Base-by-base conservation (phyloP, 2,113 vertebrate genomes). In the Pimephales promelas region DNA sequence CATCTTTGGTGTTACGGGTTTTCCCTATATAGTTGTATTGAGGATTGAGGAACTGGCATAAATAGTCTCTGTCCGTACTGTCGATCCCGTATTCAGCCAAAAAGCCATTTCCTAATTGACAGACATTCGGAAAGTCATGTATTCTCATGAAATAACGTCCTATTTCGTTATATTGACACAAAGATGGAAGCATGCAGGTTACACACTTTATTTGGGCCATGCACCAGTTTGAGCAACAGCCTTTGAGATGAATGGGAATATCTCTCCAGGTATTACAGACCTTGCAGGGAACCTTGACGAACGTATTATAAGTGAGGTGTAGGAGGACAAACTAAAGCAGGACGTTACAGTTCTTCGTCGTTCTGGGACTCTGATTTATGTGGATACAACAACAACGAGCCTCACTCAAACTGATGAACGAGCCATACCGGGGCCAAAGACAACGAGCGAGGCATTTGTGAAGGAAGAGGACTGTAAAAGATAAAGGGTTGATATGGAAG, bases 291-390 rank as follows among this genome's bases (percentile, higher is more conserved):
- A 90, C 86, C 77, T 86, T 83, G 70, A 66, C 57, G 56, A 77
- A 49, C 70, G 9, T 40, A 70, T 81, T 86, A 89, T 26, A 72
- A 83, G 77, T 85, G 68, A 78, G 43, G 36, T 52, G 61, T 47
- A 83, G 74, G 62, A 82, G 83, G 84, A 81, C 85, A 82, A 34
- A 72, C 59, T 64, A 83, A 86, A 87, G 86, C 85, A 83, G 87
- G 87, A 90, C 85, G 88, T 90, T 89, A 87, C 81, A 43, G 74
- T 61, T 75, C 61, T 72, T 87, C 90, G 89, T 78, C 66, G 87
- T 83, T 87, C 82, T 83, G 56, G 86, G 87, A 87, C 79, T 83
- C 87, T 89, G 90, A 92, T 93, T 92, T 90, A 92, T 84, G 66
- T 84, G 84, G 4, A 64, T 47, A 87, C 80, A 84, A 92, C 76